Evolutionary conservation across 2,113 vertebrate species (phyloP).

Genomic region (Ctenodactylus gundi): DNA sequence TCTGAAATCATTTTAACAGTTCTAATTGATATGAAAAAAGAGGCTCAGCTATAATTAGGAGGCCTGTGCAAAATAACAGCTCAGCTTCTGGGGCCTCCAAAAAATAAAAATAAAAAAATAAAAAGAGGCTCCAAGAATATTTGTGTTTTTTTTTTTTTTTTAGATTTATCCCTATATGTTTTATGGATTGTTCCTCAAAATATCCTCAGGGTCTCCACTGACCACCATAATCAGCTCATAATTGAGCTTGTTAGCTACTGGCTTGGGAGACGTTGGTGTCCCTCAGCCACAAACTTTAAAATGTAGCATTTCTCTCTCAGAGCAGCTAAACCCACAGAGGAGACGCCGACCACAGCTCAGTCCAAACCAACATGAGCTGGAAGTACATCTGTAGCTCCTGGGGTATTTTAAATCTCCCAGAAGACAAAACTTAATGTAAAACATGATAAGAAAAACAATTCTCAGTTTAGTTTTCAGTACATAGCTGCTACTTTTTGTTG

Average conservation of each 20-base stretch:
- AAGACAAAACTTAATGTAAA: background rate
- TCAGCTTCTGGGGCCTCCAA: too few relatives aligned
- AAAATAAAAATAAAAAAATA: too few relatives aligned
- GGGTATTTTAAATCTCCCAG: background rate
- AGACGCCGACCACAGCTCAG: fast-evolving
- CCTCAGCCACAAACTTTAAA: fast-evolving
- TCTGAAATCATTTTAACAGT: background rate
- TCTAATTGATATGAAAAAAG: background rate
- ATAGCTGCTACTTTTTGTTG: background rate
- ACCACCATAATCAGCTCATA: background rate
- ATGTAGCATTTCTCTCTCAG: fast-evolving
- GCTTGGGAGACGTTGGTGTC: fast-evolving
- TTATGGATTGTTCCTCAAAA: background rate
- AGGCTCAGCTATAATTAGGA: too few relatives aligned
- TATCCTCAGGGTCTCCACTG: background rate
- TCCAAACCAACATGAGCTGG: fast-evolving
- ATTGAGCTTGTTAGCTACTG: background rate
- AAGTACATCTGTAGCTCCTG: background rate
- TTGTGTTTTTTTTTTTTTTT: background rate
- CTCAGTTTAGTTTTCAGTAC: background rate
- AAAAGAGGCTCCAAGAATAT: background rate
- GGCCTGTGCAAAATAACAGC: background rate
- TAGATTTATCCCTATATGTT: background rate
- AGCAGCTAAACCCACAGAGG: fast-evolving
- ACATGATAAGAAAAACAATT: background rate